Conservation (phyloP, 2,113 vertebrate genomes). For the Zapus hudsonius region DNA sequence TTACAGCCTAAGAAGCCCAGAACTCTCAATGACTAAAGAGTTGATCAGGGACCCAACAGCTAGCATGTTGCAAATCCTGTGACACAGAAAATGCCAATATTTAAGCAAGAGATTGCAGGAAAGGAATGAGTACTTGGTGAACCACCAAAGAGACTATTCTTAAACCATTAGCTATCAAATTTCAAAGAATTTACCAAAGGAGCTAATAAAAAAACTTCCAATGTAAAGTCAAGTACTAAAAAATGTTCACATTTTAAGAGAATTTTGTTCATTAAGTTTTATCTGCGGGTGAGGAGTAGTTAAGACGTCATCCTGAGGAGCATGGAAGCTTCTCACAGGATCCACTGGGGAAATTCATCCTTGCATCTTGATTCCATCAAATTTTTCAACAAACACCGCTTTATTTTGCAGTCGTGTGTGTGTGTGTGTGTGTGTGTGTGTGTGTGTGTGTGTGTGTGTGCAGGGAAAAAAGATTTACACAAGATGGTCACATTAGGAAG, state of each 20-base stretch:
- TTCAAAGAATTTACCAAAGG: background rate
- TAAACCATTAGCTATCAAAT: slow-evolving; percentile 6
- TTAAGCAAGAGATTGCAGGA: background rate
- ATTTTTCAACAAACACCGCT: slow-evolving; percentile 91
- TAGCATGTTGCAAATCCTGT: background rate
- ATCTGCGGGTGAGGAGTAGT: slow-evolving; percentile 70
- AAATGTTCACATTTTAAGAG: background rate
- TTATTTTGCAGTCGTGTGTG: no score
- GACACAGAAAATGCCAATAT: background rate
- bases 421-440: no score
- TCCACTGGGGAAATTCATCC: slow-evolving; percentile 88
- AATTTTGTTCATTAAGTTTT: background rate
- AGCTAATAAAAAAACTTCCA: slow-evolving; percentile 13
- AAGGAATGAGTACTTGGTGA: background rate
- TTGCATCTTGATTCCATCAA: slow-evolving; percentile 93
- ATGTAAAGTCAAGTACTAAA: slow-evolving; percentile 1
- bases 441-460: no score
- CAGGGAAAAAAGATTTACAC: no score
- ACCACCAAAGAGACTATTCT: background rate
- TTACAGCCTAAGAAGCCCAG: background rate
- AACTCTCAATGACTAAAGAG: background rate
- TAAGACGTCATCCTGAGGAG: slow-evolving; percentile 84
- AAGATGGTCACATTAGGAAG: no score
- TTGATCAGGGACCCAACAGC: background rate
- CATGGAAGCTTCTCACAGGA: slow-evolving; percentile 86